Evolutionary conservation across 2,888 invertebrate genomes (phyloP), one percentile per base, ranked within the genome.

Genomic region (Agrochola circellaris): DNA sequence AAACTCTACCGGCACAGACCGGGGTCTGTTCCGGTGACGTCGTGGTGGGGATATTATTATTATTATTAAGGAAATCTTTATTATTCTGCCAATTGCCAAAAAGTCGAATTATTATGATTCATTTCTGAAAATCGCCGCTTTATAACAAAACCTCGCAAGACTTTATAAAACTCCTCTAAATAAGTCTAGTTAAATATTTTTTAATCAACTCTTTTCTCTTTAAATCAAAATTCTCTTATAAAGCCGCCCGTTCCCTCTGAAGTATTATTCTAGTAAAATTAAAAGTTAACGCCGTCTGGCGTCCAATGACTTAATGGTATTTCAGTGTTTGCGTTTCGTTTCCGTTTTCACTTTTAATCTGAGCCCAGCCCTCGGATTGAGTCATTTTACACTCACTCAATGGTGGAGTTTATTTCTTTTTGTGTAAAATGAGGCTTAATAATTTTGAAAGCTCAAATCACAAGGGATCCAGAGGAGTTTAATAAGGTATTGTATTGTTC

Each of bases 251-350:
- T 73, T 73, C 74, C 62, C 80, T 80, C 79, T 83, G 83, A 86
- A 88, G 88, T 89, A 91, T 92, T 93, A 92, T 92, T 90, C 90
- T 90, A 89, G 91, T 90, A 89, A 93, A 94, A 94, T 94, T 92
- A 93, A 93, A 93, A 93, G 91, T 93, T 93, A 91, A 90, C 90
- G 88, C 88, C 82, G 90, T 89, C 87, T 87, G 87, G 85, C 87
- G 90, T 91, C 91, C 90, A 93, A 93, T 93, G 93, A 93, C 93
- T 93, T 95, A 95, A 95, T 95, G 94, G 94, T 94, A 91, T 95
- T 95, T 93, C 94, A 93, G 91, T 95, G 95, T 95, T 95, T 94
- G 93, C 93, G 89, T 91, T 92, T 90, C 91, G 92, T 92, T 94
- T 93, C 91, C 91, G 89, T 90, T 94, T 93, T 93, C 91, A 92